Base-by-base conservation (phyloP, 2,797 vertebrate genomes). In the Gouania willdenowi region DNA sequence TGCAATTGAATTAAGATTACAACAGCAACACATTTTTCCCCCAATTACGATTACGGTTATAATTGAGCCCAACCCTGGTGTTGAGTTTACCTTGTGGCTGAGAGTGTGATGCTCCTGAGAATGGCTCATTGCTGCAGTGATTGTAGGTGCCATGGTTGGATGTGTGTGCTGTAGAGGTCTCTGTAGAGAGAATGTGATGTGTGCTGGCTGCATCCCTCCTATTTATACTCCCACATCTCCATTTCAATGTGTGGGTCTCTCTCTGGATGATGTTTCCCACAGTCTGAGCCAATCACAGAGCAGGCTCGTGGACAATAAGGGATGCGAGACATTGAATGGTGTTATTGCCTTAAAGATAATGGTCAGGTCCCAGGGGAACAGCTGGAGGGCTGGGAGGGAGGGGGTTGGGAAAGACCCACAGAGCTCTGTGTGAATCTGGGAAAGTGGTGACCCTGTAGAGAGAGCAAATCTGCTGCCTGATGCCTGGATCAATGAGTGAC, bases 171-270 rank as follows among this genome's bases (percentile, higher is more conserved):
- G 57, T 55, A 64, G 68, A 66, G 71, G 43, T 76, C 56, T 88
- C 26, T 44, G 50, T 34, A 15, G 67, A 85, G 64, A 76, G 71
- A 85, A 57, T 86, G 82, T 0, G 86, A 62, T 64, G 37, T 72
- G 39, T 74, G 64, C 25, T 57, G 74, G 21, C 58, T 56, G 12
- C 37, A 64, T 53, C 62, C 47, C 61, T 77, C 66, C 67, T 92
- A 84, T 90, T 89, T 94, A 94, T 93, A 89, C 23, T 2, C 65
- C 5, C 42, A 9, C 64, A 77, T 81, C 76, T 79, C 77, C 88
- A 88, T 91, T 84, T 84, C 63, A 90, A 89, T 85, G 82, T 83
- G 75, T 94, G 91, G 85, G 89, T 87, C 76, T 84, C 15, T 46
- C 71, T 81, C 49, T 56, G 49, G 49, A 54, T 65, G 40, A 51